Evolutionary conservation across 2,797 vertebrate genomes (phyloP), one percentile per base, ranked within the genome.

Genomic region (Periophthalmus magnuspinnatus): DNA sequence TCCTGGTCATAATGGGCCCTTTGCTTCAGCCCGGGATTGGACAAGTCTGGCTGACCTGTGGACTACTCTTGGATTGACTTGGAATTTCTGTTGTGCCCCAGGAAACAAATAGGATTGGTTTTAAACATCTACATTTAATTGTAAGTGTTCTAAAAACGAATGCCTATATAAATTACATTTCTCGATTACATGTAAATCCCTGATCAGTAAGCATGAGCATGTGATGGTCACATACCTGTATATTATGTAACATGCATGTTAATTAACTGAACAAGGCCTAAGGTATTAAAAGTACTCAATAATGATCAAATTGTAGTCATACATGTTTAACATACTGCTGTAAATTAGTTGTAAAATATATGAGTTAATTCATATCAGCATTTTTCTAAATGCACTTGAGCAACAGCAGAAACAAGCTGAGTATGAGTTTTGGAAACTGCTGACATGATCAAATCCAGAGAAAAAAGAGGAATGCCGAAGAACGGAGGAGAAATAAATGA

Each of bases 1-100:
- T 92, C 91, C 92, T 90, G 89, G 58, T 83, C 77, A 81, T 85
- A 83, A 81, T 68, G 65, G 86, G 80, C 67, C 83, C 81, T 87
- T 87, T 84, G 85, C 81, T 81, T 80, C 81, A 87, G 85, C 86
- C 83, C 65, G 77, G 87, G 85, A 90, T 84, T 84, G 82, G 86
- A 88, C 88, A 89, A 86, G 81, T 79, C 69, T 6, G 75, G 79
- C 79, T 90, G 86, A 91, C 89, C 84, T 73, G 76, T 7, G 1
- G 66, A 79, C 75, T 0, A 66, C 62, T 78, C 64, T 73, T 74
- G 14, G 72, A 81, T 69, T 70, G 63, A 73, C 68, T 48, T 38
- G 19, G 38, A 1, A 54, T 82, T 86, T 86, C 69, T 82, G 74
- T 61, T 77, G 61, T 64, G 67, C 68, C 36, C 60, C 61, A 66